These are phyloP conservation scores for Tillus elongatus DNA, from an alignment of 2,888 invertebrate genomes.

Conservation along the genomic window DNA sequence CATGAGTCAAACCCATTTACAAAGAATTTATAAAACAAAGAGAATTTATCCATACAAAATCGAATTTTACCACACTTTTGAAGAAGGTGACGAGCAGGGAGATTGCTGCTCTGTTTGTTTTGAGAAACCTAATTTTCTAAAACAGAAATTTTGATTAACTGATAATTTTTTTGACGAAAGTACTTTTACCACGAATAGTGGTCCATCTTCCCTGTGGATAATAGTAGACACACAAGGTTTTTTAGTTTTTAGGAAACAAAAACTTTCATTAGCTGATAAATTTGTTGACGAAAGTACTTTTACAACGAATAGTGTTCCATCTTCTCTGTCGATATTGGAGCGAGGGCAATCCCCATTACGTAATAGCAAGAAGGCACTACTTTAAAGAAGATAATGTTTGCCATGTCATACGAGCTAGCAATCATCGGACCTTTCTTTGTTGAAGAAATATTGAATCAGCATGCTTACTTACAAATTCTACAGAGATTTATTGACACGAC, in stretches of 20 bases:
- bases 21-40: slow-evolving; percentile 1
- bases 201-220: not conserved
- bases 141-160: slow-evolving; percentile 1
- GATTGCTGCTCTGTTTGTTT: slow-evolving; percentile 1
- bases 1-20: not conserved
- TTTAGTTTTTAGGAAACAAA: slow-evolving; percentile 3
- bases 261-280: not conserved
- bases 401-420: slow-evolving; percentile 2
- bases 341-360: slow-evolving; percentile 2
- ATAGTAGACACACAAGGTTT: too few relatives aligned
- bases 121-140: not conserved
- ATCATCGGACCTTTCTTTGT: slow-evolving; percentile 2
- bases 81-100: slow-evolving; percentile 1
- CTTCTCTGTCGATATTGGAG: slow-evolving; percentile 2
- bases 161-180: slow-evolving; percentile 1
- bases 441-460: not conserved
- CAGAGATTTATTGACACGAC: too few relatives aligned
- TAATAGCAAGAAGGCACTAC: slow-evolving; percentile 1
- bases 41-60: slow-evolving; percentile 3
- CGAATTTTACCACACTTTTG: not conserved
- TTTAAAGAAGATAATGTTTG: slow-evolving; percentile 1
- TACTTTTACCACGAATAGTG: slow-evolving; percentile 2
- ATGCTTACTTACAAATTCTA: not conserved
- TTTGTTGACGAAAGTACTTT: slow-evolving; percentile 1
- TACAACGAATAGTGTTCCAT: slow-evolving; percentile 2